Conservation (phyloP, 2,113 vertebrate species). For the Vanacampus margaritifer region DNA sequence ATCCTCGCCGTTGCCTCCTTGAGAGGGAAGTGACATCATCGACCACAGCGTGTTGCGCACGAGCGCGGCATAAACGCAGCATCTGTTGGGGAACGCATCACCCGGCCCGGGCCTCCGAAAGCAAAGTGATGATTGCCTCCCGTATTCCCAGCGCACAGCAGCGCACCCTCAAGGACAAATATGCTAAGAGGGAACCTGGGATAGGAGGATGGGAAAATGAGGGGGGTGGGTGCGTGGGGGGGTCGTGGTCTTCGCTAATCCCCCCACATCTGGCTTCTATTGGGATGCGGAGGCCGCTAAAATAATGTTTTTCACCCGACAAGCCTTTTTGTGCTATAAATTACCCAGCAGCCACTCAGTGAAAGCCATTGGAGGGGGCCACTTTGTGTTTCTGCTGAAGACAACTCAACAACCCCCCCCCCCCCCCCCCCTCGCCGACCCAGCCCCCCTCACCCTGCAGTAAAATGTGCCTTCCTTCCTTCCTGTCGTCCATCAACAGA, state of each 20-base stretch:
- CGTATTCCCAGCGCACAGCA: slow-evolving; percentile 56
- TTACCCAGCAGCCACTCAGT: slow-evolving; percentile 76
- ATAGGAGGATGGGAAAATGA: slow-evolving; percentile 46
- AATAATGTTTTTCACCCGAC: slow-evolving; percentile 85
- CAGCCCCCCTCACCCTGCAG: slow-evolving; percentile 8
- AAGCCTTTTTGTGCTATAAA: slow-evolving; percentile 81
- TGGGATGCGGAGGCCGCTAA: slow-evolving; percentile 77
- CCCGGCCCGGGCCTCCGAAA: slow-evolving; percentile 56
- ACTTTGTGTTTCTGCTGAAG: slow-evolving; percentile 59
- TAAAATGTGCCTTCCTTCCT: slow-evolving; percentile 10
- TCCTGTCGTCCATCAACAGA: slow-evolving; percentile 43
- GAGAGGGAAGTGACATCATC: slow-evolving; percentile 57
- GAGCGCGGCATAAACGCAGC: slow-evolving; percentile 34
- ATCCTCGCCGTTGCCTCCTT: slow-evolving; percentile 25
- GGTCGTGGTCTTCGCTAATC: slow-evolving; percentile 72
- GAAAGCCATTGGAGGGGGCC: slow-evolving; percentile 55
- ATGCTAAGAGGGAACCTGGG: slow-evolving; percentile 39
- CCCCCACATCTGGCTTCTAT: slow-evolving; percentile 80
- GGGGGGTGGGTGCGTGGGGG: slow-evolving; percentile 33
- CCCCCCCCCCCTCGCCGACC: slow-evolving; percentile 1
- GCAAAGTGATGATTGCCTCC: slow-evolving; percentile 60
- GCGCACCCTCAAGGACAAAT: slow-evolving; percentile 59
- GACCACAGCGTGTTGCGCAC: slow-evolving; percentile 40
- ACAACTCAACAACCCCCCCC: slow-evolving; percentile 36
- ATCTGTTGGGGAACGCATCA: slow-evolving; percentile 52